phyloP scores from a whole-genome alignment of 2,797 vertebrate genomes.

The Rhinogobio ventralis region DNA sequence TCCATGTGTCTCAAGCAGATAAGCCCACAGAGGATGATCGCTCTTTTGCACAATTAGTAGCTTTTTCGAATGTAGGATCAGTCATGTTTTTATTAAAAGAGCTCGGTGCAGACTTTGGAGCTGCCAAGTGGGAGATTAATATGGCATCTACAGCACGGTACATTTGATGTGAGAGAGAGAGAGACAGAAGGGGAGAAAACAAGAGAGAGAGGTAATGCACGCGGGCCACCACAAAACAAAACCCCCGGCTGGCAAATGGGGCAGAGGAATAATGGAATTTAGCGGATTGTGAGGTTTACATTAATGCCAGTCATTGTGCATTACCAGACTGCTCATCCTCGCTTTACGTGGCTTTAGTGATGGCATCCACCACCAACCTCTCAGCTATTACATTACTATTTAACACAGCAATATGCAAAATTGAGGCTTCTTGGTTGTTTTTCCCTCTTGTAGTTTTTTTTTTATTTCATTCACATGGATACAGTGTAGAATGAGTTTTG shows the following conservation, averaged over 20 bases:
- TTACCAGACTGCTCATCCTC: conserved; percentile 74
- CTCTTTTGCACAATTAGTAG: conserved; percentile 81
- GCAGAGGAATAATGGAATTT: conserved; percentile 77
- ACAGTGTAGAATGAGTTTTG: conserved; percentile 8
- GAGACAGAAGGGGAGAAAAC: conserved; percentile 4
- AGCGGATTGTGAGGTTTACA: conserved; percentile 73
- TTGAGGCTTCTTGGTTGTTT: conserved; percentile 57
- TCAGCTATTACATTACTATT: conserved; percentile 73
- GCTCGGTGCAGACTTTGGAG: conserved; percentile 67
- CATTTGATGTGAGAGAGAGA: conserved; percentile 46
- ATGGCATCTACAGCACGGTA: conserved; percentile 47
- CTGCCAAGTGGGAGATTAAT: conserved; percentile 59
- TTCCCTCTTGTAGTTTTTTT: neutral
- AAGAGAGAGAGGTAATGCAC: conserved; percentile 28
- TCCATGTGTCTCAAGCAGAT: conserved; percentile 79
- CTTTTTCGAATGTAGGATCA: conserved; percentile 76
- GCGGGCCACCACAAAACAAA: conserved; percentile 30
- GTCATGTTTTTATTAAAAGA: conserved; percentile 78
- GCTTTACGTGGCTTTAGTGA: conserved; percentile 70
- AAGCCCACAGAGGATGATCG: conserved; percentile 79
- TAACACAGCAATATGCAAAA: conserved; percentile 77
- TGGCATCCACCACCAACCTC: conserved; percentile 73
- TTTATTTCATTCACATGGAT: conserved; percentile 36
- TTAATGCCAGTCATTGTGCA: conserved; percentile 79
- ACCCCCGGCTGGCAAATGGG: conserved; percentile 55